These are phyloP conservation scores for Hippasteria phrygiana DNA, from an alignment of 53 echinoderm and acorn worm species.

Conservation along the genomic window DNA sequence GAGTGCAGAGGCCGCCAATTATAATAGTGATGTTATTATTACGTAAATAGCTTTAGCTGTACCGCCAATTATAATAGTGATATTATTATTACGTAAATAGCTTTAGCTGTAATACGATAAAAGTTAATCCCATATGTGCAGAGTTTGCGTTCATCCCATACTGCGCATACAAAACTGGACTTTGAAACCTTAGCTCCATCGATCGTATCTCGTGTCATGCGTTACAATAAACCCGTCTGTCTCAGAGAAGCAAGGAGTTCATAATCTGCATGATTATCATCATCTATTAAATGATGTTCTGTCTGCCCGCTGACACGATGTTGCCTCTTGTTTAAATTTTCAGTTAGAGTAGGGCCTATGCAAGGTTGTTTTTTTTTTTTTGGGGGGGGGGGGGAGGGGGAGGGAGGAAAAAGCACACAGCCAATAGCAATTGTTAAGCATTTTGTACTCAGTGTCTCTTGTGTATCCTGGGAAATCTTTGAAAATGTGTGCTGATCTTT, in stretches of 20 bases:
- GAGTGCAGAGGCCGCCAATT: no score
- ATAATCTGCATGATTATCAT: neutral
- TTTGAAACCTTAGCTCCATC: constrained; percentile 50
- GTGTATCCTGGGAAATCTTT: no score
- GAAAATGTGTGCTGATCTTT: no score
- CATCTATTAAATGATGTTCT: neutral
- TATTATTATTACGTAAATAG: constrained; percentile 63
- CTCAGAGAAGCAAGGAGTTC: neutral
- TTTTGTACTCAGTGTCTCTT: no score
- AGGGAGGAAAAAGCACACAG: no score
- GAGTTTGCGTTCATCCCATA: neutral
- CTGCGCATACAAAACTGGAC: neutral
- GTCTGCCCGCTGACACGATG: no score
- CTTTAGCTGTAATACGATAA: constrained; percentile 32
- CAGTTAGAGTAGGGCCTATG: no score
- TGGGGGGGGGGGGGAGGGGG: no score
- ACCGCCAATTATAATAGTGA: constrained; percentile 30
- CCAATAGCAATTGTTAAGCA: no score
- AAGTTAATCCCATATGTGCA: constrained; percentile 14
- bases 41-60: constrained; percentile 23
- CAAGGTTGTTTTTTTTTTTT: no score
- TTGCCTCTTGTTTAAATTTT: no score
- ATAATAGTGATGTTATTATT: constrained; percentile 48
- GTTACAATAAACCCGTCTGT: neutral
- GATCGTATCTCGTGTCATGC: neutral